Evolutionary conservation across 2,113 vertebrate genomes (phyloP).

Genomic region (Crocuta crocuta): DNA sequence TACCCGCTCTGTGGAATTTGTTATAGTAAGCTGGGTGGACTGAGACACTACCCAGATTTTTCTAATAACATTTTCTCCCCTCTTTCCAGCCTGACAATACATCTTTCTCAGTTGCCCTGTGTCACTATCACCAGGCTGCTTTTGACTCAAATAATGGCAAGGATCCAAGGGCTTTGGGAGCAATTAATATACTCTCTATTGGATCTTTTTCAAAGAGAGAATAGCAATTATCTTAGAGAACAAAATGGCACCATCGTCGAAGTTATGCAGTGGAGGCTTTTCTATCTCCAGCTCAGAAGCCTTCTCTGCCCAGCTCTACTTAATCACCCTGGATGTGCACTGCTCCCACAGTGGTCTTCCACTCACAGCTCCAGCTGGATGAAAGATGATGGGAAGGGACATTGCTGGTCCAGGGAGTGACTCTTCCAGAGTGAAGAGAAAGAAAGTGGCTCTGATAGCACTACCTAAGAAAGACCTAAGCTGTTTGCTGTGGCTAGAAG

Average conservation of each 20-base stretch:
- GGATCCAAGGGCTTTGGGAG: neutral
- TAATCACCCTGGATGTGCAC: neutral
- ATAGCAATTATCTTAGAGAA: neutral
- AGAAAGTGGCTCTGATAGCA: neutral
- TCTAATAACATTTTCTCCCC: neutral
- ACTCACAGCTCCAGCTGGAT: neutral
- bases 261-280: neutral
- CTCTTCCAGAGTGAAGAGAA: constrained; percentile 28
- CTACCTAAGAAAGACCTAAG: neutral
- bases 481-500: neutral
- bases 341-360: neutral
- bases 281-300: neutral
- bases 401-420: neutral
- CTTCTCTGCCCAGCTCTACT: neutral
- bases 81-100: neutral
- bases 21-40: neutral
- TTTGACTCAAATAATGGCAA: neutral
- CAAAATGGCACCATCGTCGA: neutral
- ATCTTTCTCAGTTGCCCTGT: neutral
- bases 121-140: neutral
- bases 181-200: neutral
- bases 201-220: neutral
- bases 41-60: neutral
- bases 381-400: neutral
- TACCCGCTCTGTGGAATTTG: neutral